Conservation (phyloP, 2,113 vertebrate genomes). For the Cebus imitator region DNA sequence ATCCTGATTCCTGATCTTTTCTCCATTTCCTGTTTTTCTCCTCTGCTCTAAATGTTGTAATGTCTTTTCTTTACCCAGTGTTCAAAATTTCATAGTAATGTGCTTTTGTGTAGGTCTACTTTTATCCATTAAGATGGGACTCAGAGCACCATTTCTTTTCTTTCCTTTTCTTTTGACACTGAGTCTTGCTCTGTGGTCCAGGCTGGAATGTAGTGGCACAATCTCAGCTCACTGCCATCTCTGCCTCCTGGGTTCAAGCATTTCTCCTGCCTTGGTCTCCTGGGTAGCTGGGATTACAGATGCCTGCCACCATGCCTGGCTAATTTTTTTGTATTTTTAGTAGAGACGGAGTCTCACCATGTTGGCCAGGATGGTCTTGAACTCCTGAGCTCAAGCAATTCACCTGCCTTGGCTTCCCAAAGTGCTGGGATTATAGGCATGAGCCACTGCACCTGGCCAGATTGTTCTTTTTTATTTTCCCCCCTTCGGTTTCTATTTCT, state of each 20-base stretch:
- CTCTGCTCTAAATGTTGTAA: background rate
- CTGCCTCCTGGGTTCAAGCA: accelerated
- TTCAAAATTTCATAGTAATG: background rate
- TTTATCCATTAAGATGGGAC: background rate
- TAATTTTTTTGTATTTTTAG: too few species aligned
- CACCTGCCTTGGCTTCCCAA: background rate
- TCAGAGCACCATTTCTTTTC: background rate
- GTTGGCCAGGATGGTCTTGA: background rate
- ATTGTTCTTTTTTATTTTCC: background rate
- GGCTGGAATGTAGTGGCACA: background rate
- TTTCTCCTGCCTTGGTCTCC: too few species aligned
- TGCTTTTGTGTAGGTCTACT: background rate
- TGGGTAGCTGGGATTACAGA: too few species aligned
- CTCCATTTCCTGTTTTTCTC: background rate
- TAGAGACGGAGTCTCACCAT: background rate
- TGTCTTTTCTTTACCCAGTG: background rate
- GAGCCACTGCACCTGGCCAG: background rate
- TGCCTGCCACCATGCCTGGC: too few species aligned
- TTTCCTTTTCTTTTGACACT: background rate
- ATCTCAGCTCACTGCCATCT: too few species aligned
- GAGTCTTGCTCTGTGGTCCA: background rate
- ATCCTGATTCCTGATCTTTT: background rate
- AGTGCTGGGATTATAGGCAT: background rate
- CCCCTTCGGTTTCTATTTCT: background rate
- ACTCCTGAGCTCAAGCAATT: background rate